These are phyloP conservation scores for Lochmaea crataegi DNA, from an alignment of 2,888 invertebrate genomes.

Conservation along the genomic window DNA sequence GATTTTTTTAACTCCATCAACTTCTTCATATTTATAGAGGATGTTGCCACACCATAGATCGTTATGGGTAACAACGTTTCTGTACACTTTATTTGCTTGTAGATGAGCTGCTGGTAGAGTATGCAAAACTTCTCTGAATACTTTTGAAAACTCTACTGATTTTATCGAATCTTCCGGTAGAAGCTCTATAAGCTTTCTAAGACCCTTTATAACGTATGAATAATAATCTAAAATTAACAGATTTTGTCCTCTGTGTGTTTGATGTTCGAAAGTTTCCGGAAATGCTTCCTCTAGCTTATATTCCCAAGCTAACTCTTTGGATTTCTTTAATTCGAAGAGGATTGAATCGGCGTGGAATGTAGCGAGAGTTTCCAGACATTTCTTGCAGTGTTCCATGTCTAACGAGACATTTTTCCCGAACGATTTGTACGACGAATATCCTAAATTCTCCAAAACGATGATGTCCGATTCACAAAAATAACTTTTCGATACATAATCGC, in stretches of 20 bases:
- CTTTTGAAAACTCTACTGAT: conserved; percentile 45
- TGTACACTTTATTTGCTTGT: conserved; percentile 30
- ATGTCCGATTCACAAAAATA: conserved; percentile 53
- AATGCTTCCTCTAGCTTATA: conserved; percentile 49
- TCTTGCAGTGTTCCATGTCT: conserved; percentile 66
- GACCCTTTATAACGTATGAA: conserved; percentile 47
- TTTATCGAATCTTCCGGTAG: conserved; percentile 46
- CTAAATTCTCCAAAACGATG: conserved; percentile 56
- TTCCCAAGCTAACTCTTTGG: conserved; percentile 41
- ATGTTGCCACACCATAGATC: conserved; percentile 60
- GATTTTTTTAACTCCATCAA: conserved; percentile 41
- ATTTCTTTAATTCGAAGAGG: conserved; percentile 64
- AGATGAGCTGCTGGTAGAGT: conserved; percentile 14
- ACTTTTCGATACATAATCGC: conserved; percentile 51
- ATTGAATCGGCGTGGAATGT: conserved; percentile 68
- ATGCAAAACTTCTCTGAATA: conserved; percentile 35
- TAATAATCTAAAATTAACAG: conserved; percentile 46
- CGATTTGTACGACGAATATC: conserved; percentile 44
- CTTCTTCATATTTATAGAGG: conserved; percentile 49
- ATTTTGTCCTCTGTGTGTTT: conserved; percentile 44
- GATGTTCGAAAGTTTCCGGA: conserved; percentile 50
- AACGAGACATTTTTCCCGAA: conserved; percentile 59
- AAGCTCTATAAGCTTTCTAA: conserved; percentile 50
- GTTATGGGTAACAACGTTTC: conserved; percentile 53
- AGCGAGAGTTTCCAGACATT: conserved; percentile 66